Percentiles rank a stretch among this genome's conserved stretches.
Conservation (phyloP, 2,888 invertebrate species). For the Scrobipalpa costella region DNA sequence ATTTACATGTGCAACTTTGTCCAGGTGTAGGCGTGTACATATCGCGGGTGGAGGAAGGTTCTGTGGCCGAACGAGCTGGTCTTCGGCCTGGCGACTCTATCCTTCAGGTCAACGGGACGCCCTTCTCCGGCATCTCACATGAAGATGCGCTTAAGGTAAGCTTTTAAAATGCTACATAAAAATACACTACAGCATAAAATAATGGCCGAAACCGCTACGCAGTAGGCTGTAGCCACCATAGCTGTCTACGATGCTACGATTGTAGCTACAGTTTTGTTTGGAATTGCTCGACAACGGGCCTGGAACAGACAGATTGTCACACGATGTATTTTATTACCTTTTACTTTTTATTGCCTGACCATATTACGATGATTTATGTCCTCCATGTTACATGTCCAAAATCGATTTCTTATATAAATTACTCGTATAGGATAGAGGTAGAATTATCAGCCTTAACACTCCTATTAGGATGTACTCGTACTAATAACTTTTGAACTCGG, state of each 20-base stretch:
- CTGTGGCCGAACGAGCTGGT: constrained; percentile 93
- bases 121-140: constrained; percentile 95
- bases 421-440: no score
- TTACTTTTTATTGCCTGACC: no score
- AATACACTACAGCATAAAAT: no score
- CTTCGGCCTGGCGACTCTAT: constrained; percentile 96
- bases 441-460: background rate
- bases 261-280: background rate
- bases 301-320: no score
- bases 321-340: no score
- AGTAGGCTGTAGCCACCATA: background rate
- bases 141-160: constrained; percentile 95
- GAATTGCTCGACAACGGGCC: no score
- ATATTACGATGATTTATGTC: no score
- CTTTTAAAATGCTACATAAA: background rate
- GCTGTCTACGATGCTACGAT: background rate
- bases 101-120: constrained; percentile 96
- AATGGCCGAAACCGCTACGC: background rate
- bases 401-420: background rate
- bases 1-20: constrained; percentile 46
- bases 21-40: constrained; percentile 94
- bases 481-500: constrained; percentile 3
- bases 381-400: no score
- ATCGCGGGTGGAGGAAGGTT: constrained; percentile 94
- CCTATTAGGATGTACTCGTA: background rate